These are phyloP conservation scores for Phanerotoma sp. DNA, from an alignment of 2,888 invertebrate species.

Conservation along the genomic window DNA sequence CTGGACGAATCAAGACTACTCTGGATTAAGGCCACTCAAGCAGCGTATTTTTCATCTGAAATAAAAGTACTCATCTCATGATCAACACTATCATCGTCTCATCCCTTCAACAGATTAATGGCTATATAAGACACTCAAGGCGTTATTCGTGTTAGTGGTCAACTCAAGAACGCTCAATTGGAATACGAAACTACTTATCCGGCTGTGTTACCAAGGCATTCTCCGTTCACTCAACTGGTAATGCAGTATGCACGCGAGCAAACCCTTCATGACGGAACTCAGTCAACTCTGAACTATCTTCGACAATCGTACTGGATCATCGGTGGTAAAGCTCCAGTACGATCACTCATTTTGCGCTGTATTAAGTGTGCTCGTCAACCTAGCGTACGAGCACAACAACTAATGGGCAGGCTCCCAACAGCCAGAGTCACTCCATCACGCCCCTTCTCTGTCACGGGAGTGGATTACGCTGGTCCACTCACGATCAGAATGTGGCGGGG, in stretches of 20 bases:
- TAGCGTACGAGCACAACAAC: slow-evolving; percentile 23
- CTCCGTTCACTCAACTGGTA: slow-evolving; percentile 12
- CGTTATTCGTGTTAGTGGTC: no score
- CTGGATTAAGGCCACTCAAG: no score
- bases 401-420: slow-evolving; percentile 41
- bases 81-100: no score
- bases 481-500: slow-evolving; percentile 9
- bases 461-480: slow-evolving; percentile 33
- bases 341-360: slow-evolving; percentile 22
- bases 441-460: slow-evolving; percentile 22
- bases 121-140: no score
- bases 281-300: slow-evolving; percentile 6
- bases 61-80: no score
- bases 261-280: slow-evolving; percentile 28
- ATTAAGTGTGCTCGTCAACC: slow-evolving; percentile 3
- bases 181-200: no score
- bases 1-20: no score
- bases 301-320: slow-evolving; percentile 24
- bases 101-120: no score
- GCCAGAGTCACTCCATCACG: slow-evolving; percentile 18
- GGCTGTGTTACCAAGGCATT: no score
- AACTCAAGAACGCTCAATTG: no score
- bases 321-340: slow-evolving; percentile 20
- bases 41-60: no score
- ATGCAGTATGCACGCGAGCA: slow-evolving; percentile 16